Conservation (phyloP, 2,797 vertebrate genomes). For the Xerus rutilus region DNA sequence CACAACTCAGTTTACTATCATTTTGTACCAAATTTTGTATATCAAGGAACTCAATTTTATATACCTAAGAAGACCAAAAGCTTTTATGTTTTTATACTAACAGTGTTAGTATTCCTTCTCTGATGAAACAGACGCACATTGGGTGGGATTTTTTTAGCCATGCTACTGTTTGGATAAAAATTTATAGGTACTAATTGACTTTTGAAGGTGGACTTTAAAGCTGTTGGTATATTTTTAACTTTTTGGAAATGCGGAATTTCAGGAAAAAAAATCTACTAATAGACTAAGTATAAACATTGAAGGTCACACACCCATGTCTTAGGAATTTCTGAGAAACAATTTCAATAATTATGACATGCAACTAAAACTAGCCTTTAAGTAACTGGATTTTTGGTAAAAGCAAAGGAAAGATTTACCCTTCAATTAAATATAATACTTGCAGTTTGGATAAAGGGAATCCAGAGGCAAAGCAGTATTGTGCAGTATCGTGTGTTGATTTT, state of each 20-base stretch:
- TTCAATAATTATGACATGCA: background rate
- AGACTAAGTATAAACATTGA: background rate
- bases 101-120: background rate
- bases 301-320: background rate
- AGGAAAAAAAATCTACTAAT: constrained; percentile 11
- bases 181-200: background rate
- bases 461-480: background rate
- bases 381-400: constrained; percentile 1
- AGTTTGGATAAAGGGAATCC: background rate
- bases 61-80: background rate
- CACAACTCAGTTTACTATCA: background rate
- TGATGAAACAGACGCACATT: background rate
- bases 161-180: background rate
- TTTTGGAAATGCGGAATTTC: constrained; percentile 41
- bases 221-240: constrained; percentile 34
- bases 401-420: background rate
- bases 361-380: background rate
- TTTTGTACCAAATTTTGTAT: background rate
- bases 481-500: background rate
- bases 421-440: background rate
- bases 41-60: background rate
- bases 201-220: constrained; percentile 25
- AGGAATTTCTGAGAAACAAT: constrained; percentile 6
- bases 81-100: background rate
- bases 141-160: background rate